These are phyloP conservation scores for Rhinella marina DNA, from an alignment of 2,797 vertebrate species.

Conservation along the genomic window DNA sequence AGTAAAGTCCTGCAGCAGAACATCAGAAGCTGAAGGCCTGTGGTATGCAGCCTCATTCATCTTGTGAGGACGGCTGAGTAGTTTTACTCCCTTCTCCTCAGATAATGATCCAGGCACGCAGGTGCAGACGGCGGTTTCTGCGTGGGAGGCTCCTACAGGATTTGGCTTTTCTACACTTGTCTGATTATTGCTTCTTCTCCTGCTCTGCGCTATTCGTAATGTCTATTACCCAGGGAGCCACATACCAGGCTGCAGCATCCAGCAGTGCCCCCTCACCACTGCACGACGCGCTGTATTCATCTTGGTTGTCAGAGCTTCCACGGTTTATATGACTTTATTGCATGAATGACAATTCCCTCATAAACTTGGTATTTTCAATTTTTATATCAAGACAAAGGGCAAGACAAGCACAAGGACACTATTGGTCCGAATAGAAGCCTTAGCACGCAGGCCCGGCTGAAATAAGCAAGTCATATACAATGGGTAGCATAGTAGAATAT, in stretches of 20 bases:
- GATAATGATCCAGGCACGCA: conserved; percentile 36
- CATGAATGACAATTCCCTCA: not conserved
- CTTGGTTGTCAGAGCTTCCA: not conserved
- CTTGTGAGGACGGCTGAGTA: conserved; percentile 35
- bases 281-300: not conserved
- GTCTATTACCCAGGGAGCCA: not conserved
- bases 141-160: conserved; percentile 38
- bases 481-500: too few relatives aligned
- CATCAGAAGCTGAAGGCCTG: not conserved
- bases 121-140: conserved; percentile 16
- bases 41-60: conserved; percentile 40
- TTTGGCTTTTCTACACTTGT: conserved; percentile 6
- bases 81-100: conserved; percentile 44
- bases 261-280: not conserved
- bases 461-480: too few relatives aligned
- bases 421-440: too few relatives aligned
- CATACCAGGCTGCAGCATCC: not conserved
- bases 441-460: too few relatives aligned
- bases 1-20: too few relatives aligned
- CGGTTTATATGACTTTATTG: not conserved
- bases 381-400: too few relatives aligned
- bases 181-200: conserved; percentile 54
- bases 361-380: not conserved
- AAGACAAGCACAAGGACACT: too few relatives aligned
- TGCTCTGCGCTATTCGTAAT: conserved; percentile 64